Evolutionary conservation across 2,797 vertebrate species (phyloP), one percentile per base, ranked within the genome.

Genomic region (Pipistrellus pygmaeus): DNA sequence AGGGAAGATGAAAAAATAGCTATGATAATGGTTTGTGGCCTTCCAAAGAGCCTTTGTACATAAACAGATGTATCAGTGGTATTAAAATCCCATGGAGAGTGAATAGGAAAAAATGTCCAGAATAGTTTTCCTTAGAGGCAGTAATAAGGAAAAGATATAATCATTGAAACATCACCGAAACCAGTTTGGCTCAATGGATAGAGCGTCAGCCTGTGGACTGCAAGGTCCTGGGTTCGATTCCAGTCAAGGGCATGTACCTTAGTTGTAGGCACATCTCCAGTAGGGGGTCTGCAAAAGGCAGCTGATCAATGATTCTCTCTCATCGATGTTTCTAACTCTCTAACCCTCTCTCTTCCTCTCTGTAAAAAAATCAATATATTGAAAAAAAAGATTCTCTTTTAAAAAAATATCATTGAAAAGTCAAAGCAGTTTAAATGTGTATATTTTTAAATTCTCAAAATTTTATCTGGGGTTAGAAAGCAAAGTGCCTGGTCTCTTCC

Each of bases 401-500:
- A 44, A 44, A 44, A 44, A 44, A 44, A 44, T 75, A 44, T 78
- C 18, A n/a, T 35, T 87, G 92, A 90, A 25, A 15, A 75, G 20
- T 38, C 32, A 53, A 85, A 60, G 18, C 30, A 90, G 76, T 91
- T 97, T 41, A 81, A 85, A 88, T 62, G 60, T 8, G 66, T 12
- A 35, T 92, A 86, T 64, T 73, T 85, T 62, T 90, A 96, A 93
- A 81, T 27, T 17, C 13, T 92, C 62, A 81, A 84, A 96, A 88
- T 55, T 90, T 30, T 92, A 53, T 88, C 41, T 94, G 35, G 88
- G 62, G 62, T 18, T 69, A 7, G 8, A 93, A 96, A 20, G 2
- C 77, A 62, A 2, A 95, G 30, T 77, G n/a, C 3, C 18, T 84
- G 88, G 5, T 91, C 86, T 88, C 89, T 95, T 77, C 72, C 27